phyloP scores from a whole-genome alignment of 2,797 vertebrate species.

The Sebastes nivosus region DNA sequence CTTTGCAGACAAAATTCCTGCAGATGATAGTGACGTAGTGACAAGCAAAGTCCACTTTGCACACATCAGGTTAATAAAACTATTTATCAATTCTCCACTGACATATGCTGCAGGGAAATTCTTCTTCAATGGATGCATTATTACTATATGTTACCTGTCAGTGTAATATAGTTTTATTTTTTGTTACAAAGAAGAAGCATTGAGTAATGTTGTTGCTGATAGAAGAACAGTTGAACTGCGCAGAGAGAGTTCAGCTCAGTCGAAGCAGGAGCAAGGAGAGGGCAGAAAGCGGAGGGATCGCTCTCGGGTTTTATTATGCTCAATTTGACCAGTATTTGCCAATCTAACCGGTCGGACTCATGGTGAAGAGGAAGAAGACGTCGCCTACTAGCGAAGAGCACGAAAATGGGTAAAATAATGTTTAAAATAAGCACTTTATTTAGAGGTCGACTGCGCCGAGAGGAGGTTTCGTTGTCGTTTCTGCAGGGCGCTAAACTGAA shows the following conservation, averaged over 20 bases:
- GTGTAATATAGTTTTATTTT: conserved; percentile 11
- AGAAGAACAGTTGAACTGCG: conserved; percentile 81
- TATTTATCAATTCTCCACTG: conserved; percentile 33
- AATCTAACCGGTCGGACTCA: conserved; percentile 83
- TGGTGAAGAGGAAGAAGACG: conserved; percentile 92
- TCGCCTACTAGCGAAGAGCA: conserved; percentile 82
- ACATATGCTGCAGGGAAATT: background rate
- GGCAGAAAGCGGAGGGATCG: conserved; percentile 78
- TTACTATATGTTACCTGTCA: background rate
- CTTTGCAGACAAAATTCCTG: conserved; percentile 57
- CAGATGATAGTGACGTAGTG: conserved; percentile 71
- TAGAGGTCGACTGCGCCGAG: conserved; percentile 82
- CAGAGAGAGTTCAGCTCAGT: conserved; percentile 87
- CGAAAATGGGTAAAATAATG: conserved; percentile 82
- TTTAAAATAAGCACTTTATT: conserved; percentile 82
- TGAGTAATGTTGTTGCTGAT: conserved; percentile 75
- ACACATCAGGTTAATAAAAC: conserved; percentile 51
- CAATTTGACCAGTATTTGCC: conserved; percentile 70
- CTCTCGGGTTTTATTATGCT: conserved; percentile 85
- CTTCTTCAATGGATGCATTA: background rate
- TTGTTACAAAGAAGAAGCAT: conserved; percentile 54
- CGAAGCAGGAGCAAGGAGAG: conserved; percentile 77
- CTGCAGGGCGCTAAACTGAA: conserved; percentile 86
- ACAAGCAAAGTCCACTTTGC: conserved; percentile 70
- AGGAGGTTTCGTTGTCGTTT: conserved; percentile 82